A percentile compares a stretch with the other conserved stretches of the same genome.
These are phyloP conservation scores for Galeruca laticollis DNA, from an alignment of 2,888 invertebrate genomes.

Conservation along the genomic window DNA sequence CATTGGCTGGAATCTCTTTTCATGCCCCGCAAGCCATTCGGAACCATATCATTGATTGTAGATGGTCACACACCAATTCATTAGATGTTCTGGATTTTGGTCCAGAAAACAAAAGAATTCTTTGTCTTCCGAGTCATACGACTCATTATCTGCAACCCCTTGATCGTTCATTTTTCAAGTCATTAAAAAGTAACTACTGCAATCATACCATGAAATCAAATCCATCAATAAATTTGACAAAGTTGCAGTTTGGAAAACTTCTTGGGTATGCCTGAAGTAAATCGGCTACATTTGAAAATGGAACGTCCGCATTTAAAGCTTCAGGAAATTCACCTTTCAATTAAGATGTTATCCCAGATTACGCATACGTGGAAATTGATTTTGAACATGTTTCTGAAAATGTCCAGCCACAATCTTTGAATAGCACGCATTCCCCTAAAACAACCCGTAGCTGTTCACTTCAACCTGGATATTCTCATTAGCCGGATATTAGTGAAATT, in stretches of 20 bases:
- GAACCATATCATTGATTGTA: no score
- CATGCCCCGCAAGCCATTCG: slow-evolving; percentile 53
- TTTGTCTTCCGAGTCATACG: slow-evolving; percentile 55
- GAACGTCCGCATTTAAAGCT: slow-evolving; percentile 44
- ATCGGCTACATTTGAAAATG: slow-evolving; percentile 48
- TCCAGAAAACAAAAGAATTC: slow-evolving; percentile 50
- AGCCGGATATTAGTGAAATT: not conserved
- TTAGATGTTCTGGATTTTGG: slow-evolving; percentile 39
- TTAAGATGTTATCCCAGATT: slow-evolving; percentile 49
- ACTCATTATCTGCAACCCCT: slow-evolving; percentile 55
- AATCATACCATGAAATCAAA: slow-evolving; percentile 32
- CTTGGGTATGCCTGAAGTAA: slow-evolving; percentile 43
- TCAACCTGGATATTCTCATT: slow-evolving; percentile 14
- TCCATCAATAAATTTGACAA: slow-evolving; percentile 44
- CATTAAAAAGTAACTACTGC: slow-evolving; percentile 50
- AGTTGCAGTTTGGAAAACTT: no score
- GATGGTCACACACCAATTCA: no score
- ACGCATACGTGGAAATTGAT: no score
- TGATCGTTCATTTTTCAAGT: slow-evolving; percentile 54
- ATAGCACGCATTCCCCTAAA: no score
- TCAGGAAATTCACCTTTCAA: slow-evolving; percentile 48
- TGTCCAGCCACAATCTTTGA: no score
- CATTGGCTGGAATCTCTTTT: slow-evolving; percentile 47
- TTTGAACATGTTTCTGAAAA: no score
- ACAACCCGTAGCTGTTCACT: no score